Base-by-base conservation (phyloP, 2,888 invertebrate species). In the Eretmocerus hayati region DNA sequence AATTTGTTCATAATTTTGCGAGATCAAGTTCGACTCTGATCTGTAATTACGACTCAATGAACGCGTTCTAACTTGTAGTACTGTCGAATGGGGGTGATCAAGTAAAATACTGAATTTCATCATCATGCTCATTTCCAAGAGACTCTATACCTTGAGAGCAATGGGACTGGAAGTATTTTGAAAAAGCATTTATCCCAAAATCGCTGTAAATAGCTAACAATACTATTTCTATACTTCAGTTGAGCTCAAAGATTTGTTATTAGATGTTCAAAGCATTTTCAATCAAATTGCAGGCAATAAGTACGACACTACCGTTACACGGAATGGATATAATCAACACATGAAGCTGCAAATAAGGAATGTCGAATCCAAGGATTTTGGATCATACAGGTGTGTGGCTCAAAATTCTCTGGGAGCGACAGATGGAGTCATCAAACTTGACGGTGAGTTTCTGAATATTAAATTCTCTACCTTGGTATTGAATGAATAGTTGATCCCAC, bases 391-490 rank as follows among this genome's bases (percentile, higher is more conserved):
- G 71, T 91, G 90, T 70, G 87, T 91, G 55, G 91, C 91, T 44
- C 92, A 91, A 75, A 92, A 92, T 73, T 90, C 90, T 35, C 78
- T 90, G 31, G 90, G 90, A 48, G 89, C 89, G 72, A 91, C 91
- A 33, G 90, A 90, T 72, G 90, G 91, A 40, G 81, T 88, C 62
- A 91, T 91, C 68, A 87, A 88, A 73, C 78, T 91, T 56, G 90
- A 91, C 73, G 90, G 91, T 90, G 76, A 77, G 77, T 58, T 31
- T n/a, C n/a, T n/a, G n/a, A n/a, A n/a, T n/a, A n/a, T n/a, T n/a
- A n/a, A n/a, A n/a, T n/a, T n/a, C n/a, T n/a, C n/a, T n/a, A n/a
- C n/a, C n/a, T n/a, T n/a, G n/a, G n/a, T n/a, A n/a, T n/a, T n/a
- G n/a, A n/a, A n/a, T n/a, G n/a, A n/a, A n/a, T n/a, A n/a, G n/a